phyloP scores from a whole-genome alignment of 1,140 invertebrate genomes.

The Leptinotarsa lineolata region DNA sequence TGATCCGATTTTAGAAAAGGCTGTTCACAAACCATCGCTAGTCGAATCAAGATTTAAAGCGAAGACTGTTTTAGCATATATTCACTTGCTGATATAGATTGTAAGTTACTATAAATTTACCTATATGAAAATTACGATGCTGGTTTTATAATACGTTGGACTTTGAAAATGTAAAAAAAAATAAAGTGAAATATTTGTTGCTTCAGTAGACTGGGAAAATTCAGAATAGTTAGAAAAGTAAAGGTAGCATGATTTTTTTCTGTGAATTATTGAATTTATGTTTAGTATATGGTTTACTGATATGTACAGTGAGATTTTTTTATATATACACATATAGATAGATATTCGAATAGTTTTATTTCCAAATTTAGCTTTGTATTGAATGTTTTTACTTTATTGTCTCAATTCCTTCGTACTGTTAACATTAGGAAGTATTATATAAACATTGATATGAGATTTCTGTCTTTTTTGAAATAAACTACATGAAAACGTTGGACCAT shows the following conservation, averaged over 20 bases:
- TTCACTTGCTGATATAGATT: conserved; percentile 21
- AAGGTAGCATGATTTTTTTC: not conserved
- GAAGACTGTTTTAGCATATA: conserved; percentile 15
- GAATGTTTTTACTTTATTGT: not conserved
- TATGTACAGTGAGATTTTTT: conserved; percentile 19
- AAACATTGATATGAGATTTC: not conserved
- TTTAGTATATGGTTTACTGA: conserved; percentile 16
- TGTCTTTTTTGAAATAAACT: conserved; percentile 1
- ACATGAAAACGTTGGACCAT: not conserved
- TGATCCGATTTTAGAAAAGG: too few species aligned
- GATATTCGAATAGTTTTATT: conserved; percentile 1
- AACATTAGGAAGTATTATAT: not conserved
- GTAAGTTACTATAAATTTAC: conserved; percentile 17
- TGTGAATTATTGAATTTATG: conserved; percentile 8
- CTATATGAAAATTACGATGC: conserved; percentile 15
- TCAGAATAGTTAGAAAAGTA: not conserved
- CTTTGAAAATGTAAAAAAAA: conserved; percentile 7
- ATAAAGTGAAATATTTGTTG: conserved; percentile 14
- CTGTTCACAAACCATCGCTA: not conserved
- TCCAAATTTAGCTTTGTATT: not conserved
- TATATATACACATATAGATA: conserved; percentile 17
- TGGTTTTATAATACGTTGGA: conserved; percentile 20
- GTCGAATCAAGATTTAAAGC: not conserved
- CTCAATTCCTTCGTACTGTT: not conserved
- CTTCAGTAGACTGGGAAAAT: conserved; percentile 10